These are phyloP conservation scores for Holocentrus rufus DNA, from an alignment of 2,797 vertebrate genomes.

Conservation along the genomic window DNA sequence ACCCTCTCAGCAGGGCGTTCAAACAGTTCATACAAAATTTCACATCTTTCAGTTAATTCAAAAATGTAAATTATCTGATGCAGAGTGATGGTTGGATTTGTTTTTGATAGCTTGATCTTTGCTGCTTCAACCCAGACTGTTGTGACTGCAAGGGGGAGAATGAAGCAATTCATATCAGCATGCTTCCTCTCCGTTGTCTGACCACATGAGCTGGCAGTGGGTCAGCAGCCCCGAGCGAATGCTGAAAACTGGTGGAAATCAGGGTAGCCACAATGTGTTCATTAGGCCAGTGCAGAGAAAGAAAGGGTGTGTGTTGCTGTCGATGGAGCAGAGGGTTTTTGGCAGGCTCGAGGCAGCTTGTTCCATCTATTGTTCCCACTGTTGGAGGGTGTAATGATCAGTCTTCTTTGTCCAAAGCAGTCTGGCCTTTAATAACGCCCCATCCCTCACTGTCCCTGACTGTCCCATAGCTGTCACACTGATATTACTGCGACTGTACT, in stretches of 20 bases:
- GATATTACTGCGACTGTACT: constrained; percentile 1
- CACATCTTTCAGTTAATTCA: too few species aligned
- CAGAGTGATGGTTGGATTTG: background rate
- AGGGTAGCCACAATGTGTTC: constrained; percentile 39
- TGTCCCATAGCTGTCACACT: constrained; percentile 4
- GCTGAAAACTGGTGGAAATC: constrained; percentile 11
- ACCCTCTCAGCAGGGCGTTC: too few species aligned
- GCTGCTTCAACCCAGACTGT: background rate
- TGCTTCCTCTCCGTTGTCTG: constrained; percentile 9
- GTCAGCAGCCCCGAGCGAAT: constrained; percentile 17
- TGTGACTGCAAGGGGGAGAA: background rate
- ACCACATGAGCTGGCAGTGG: constrained; percentile 18
- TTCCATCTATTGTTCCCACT: constrained; percentile 60
- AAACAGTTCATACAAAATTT: too few species aligned
- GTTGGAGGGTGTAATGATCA: constrained; percentile 64
- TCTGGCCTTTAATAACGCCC: constrained; percentile 62
- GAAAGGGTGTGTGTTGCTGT: constrained; percentile 35
- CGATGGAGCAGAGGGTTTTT: constrained; percentile 32
- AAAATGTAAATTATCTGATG: background rate
- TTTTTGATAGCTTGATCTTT: background rate
- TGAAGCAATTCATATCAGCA: background rate
- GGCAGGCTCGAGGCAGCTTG: constrained; percentile 58
- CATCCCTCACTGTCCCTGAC: constrained; percentile 65
- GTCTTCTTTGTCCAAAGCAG: constrained; percentile 65
- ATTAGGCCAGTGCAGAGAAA: constrained; percentile 36